phyloP scores from a whole-genome alignment of 2,888 invertebrate species.

The Cryptus armator region DNA sequence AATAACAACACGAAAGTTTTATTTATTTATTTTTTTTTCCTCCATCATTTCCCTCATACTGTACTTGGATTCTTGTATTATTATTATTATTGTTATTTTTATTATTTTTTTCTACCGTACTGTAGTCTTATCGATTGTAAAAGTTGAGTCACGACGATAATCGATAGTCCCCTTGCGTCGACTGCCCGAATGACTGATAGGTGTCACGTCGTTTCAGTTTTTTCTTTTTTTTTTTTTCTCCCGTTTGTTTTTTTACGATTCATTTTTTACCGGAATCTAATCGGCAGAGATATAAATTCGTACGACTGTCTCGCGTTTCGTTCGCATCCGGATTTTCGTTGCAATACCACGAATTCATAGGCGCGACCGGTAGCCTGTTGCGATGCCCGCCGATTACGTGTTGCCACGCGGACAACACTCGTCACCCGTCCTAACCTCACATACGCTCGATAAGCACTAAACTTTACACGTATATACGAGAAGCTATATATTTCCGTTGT shows the following conservation, averaged over 20 bases:
- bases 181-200: conserved; percentile 55
- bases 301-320: conserved; percentile 27
- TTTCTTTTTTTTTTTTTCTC: conserved; percentile 5
- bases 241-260: not conserved
- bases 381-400: conserved; percentile 50
- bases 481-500: conserved; percentile 1
- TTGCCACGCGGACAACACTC: conserved; percentile 27
- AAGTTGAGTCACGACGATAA: conserved; percentile 33
- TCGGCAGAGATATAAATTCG: not conserved
- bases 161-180: conserved; percentile 49
- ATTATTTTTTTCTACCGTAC: not conserved
- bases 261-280: conserved; percentile 3
- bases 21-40: conserved; percentile 14
- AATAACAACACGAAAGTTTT: conserved; percentile 13
- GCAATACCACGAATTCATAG: conserved; percentile 51
- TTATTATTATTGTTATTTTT: conserved; percentile 17
- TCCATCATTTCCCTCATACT: not conserved
- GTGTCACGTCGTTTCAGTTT: conserved; percentile 5
- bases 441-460: conserved; percentile 7
- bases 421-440: not conserved
- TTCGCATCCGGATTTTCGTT: conserved; percentile 53
- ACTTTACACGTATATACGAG: not conserved
- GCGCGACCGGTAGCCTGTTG: conserved; percentile 1
- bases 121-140: conserved; percentile 16
- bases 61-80: conserved; percentile 13